These are phyloP conservation scores for Aphidius colemani DNA, from an alignment of 2,888 invertebrate genomes.

Conservation along the genomic window DNA sequence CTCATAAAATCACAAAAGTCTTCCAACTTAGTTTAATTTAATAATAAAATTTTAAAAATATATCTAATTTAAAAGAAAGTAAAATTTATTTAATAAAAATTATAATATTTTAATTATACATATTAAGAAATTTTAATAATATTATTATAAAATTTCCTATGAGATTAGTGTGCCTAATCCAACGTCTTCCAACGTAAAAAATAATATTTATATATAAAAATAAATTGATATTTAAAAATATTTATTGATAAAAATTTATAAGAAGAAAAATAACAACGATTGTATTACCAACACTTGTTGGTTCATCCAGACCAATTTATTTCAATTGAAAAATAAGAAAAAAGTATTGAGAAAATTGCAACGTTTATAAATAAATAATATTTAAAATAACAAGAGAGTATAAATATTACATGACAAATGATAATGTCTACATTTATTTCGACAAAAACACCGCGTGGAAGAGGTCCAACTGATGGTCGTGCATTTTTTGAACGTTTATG, in stretches of 20 bases:
- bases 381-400: background rate
- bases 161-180: constrained; percentile 51
- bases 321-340: constrained; percentile 6
- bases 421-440: constrained; percentile 58
- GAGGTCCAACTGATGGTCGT: constrained; percentile 65
- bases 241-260: background rate
- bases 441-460: constrained; percentile 56
- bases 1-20: constrained; percentile 55
- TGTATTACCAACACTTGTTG: no score
- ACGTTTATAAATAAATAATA: background rate
- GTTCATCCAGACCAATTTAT: background rate
- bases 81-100: background rate
- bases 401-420: constrained; percentile 33
- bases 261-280: background rate
- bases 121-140: background rate
- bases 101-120: no score
- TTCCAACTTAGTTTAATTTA: constrained; percentile 45
- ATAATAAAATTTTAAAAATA: background rate
- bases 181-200: constrained; percentile 48
- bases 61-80: background rate
- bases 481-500: constrained; percentile 75
- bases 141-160: background rate
- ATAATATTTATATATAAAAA: background rate
- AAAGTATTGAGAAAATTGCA: background rate
- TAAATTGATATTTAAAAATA: no score